Conservation (phyloP, 2,797 vertebrate species). For the Ctenopoma multispine region DNA sequence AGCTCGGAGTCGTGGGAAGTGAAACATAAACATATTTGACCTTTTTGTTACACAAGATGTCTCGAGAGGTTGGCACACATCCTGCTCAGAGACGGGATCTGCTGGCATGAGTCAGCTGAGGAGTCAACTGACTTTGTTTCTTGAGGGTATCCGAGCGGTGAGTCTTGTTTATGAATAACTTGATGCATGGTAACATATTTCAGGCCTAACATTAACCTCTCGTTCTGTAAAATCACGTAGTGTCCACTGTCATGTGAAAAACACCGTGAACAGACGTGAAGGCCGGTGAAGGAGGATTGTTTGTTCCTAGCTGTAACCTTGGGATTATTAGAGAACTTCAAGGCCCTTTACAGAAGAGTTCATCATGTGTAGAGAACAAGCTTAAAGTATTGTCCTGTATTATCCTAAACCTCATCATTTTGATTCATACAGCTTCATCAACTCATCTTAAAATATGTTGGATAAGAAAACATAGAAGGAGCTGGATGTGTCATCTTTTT, state of each 20-base stretch:
- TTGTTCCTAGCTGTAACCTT: slow-evolving; percentile 5
- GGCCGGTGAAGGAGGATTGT: slow-evolving; percentile 6
- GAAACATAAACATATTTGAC: slow-evolving; percentile 64
- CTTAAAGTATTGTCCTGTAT: not conserved
- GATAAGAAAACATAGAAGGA: not conserved
- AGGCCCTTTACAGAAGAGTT: no score
- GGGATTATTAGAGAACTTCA: slow-evolving; percentile 3
- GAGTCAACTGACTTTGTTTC: not conserved
- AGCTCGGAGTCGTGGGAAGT: slow-evolving; percentile 49
- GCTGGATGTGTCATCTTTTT: not conserved
- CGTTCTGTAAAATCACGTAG: no score
- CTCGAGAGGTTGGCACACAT: slow-evolving; percentile 38
- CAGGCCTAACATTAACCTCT: not conserved
- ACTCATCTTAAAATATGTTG: not conserved
- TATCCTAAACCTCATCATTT: not conserved
- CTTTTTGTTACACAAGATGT: slow-evolving; percentile 53
- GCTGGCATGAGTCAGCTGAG: slow-evolving; percentile 22
- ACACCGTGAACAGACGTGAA: no score
- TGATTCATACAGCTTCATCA: not conserved
- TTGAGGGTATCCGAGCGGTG: not conserved
- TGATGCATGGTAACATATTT: not conserved
- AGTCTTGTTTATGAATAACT: not conserved
- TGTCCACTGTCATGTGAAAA: not conserved
- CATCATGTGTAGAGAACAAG: not conserved
- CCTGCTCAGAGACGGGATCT: slow-evolving; percentile 34